phyloP scores from a whole-genome alignment of 1,140 invertebrate species.

The Antheraea mylitta region DNA sequence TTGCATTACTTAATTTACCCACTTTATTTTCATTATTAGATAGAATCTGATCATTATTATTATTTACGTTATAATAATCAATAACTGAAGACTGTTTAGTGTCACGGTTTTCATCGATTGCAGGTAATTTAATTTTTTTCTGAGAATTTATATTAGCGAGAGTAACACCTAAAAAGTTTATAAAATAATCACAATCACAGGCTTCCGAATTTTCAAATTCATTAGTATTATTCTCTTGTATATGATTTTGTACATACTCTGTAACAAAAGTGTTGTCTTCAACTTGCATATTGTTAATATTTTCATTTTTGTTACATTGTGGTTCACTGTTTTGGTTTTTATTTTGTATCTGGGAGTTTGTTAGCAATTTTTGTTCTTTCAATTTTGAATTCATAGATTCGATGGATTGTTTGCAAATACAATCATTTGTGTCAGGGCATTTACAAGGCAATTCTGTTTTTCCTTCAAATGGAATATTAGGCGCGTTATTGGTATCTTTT shows the following conservation, averaged over 20 bases:
- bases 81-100: background rate
- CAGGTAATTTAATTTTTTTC: conserved; percentile 16
- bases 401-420: conserved; percentile 27
- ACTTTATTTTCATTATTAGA: background rate
- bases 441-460: conserved; percentile 21
- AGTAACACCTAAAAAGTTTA: conserved; percentile 62
- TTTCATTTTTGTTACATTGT: background rate
- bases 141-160: conserved; percentile 29
- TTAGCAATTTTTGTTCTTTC: background rate
- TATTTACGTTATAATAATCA: background rate
- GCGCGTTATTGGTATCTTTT: background rate
- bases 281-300: background rate
- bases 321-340: background rate
- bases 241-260: background rate
- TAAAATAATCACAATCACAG: conserved; percentile 35
- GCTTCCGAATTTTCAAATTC: conserved; percentile 14
- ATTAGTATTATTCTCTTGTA: background rate
- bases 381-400: background rate
- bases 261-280: background rate
- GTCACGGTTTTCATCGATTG: background rate
- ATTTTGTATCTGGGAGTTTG: background rate
- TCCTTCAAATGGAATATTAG: background rate
- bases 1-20: background rate
- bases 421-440: conserved; percentile 30
- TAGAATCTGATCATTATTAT: background rate